Conservation (phyloP, 2,113 vertebrate genomes). For the Myrmecobius fasciatus region DNA sequence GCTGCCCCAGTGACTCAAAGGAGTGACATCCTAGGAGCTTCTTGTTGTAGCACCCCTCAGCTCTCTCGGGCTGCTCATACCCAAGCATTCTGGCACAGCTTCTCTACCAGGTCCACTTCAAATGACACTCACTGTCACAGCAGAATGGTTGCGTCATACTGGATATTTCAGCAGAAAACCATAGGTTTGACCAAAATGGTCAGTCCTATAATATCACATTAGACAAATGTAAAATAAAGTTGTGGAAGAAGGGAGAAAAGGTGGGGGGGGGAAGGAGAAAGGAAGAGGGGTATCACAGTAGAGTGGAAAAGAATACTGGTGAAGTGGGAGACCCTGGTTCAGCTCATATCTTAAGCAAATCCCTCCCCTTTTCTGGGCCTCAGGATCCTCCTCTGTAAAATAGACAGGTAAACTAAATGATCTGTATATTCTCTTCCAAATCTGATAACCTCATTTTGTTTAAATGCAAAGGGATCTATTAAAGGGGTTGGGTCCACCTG, state of each 20-base stretch:
- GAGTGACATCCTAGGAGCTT: not conserved
- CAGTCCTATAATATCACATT: not conserved
- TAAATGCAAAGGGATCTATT: not conserved
- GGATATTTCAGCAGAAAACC: not conserved
- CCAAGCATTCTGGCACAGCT: not conserved
- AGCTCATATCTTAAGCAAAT: not conserved
- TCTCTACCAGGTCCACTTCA: not conserved
- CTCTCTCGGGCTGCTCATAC: not conserved
- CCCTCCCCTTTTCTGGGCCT: not conserved
- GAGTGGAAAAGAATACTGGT: not conserved
- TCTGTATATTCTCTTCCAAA: not conserved
- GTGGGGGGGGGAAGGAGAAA: accelerated
- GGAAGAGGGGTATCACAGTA: accelerated
- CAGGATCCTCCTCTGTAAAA: not conserved
- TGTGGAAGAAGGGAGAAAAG: not conserved
- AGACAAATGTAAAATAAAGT: not conserved
- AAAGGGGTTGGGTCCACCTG: not conserved
- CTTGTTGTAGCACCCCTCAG: not conserved
- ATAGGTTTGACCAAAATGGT: not conserved
- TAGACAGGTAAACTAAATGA: not conserved
- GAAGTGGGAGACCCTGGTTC: not conserved
- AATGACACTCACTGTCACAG: not conserved
- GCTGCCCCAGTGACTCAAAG: not conserved
- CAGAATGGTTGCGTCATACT: not conserved
- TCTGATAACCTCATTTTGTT: not conserved